Evolutionary conservation across 2,113 vertebrate species (phyloP).

Genomic region (Oophaga pumilio): DNA sequence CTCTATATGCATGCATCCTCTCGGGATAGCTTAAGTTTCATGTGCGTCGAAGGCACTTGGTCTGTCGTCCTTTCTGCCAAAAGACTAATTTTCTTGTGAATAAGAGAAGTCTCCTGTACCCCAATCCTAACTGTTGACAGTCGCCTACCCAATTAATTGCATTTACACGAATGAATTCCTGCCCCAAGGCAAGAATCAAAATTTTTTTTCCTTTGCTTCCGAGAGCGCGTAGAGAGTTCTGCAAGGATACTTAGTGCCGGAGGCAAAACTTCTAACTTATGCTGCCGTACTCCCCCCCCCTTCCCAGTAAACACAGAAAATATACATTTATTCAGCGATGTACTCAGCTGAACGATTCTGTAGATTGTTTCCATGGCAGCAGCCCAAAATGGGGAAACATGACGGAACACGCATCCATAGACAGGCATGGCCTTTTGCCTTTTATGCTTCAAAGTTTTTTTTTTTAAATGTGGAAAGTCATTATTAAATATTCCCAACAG

Average conservation of each 20-base stretch:
- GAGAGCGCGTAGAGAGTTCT: slow-evolving; percentile 14
- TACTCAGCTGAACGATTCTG: neutral
- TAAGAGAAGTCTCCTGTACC: neutral
- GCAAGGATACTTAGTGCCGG: slow-evolving; percentile 37
- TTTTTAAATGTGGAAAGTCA: neutral
- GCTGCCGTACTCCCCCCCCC: neutral
- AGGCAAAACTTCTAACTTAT: slow-evolving; percentile 24
- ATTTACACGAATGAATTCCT: slow-evolving; percentile 40
- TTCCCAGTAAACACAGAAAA: neutral
- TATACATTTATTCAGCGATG: slow-evolving; percentile 20
- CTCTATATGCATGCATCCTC: neutral
- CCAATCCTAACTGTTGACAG: neutral
- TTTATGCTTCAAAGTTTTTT: slow-evolving; percentile 29
- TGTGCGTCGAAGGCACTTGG: neutral
- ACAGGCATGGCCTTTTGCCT: neutral
- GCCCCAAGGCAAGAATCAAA: slow-evolving; percentile 5
- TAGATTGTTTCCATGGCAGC: slow-evolving; percentile 42
- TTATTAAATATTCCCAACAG: slow-evolving; percentile 16
- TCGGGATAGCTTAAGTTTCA: neutral
- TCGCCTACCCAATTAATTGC: slow-evolving; percentile 38
- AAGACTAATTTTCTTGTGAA: neutral
- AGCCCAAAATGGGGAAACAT: slow-evolving; percentile 9
- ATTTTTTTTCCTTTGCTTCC: neutral
- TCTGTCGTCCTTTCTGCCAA: neutral
- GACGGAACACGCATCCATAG: neutral